phyloP scores from a whole-genome alignment of 2,113 vertebrate species.

The Oncorhynchus clarkii region DNA sequence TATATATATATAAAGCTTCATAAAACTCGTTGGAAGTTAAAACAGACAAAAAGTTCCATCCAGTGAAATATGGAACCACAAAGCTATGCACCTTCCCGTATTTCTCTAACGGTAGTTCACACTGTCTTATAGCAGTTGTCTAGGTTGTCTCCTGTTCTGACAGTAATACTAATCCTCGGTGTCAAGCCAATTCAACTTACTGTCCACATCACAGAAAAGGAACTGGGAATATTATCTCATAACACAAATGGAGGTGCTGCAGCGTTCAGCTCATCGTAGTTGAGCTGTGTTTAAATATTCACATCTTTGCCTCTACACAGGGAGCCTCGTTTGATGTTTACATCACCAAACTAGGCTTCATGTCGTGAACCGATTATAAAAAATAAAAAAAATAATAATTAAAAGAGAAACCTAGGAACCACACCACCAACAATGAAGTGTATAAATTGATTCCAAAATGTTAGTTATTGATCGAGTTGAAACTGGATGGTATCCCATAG shows the following conservation, averaged over 20 bases:
- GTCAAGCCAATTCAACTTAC: constrained; percentile 58
- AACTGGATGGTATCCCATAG: background rate
- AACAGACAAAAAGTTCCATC: background rate
- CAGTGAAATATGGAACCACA: background rate
- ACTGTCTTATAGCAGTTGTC: constrained; percentile 35
- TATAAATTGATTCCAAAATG: background rate
- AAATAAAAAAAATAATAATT: background rate
- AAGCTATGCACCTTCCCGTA: background rate
- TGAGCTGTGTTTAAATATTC: constrained; percentile 50
- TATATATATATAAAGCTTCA: background rate
- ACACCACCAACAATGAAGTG: constrained; percentile 17
- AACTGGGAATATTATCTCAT: constrained; percentile 61
- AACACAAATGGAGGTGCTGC: constrained; percentile 49
- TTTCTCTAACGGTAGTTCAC: constrained; percentile 21
- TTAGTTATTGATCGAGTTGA: background rate
- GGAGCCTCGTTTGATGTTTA: constrained; percentile 48
- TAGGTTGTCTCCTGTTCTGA: constrained; percentile 55
- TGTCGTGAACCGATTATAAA: constrained; percentile 42
- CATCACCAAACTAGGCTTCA: constrained; percentile 32
- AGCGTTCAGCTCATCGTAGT: constrained; percentile 42
- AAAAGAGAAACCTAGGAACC: background rate
- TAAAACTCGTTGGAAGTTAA: background rate
- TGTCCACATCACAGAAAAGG: constrained; percentile 54
- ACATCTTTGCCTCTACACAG: constrained; percentile 16
- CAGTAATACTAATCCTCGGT: constrained; percentile 65